Percentiles rank a stretch among this genome's conserved stretches.
These are phyloP conservation scores for Peromyscus polionotus DNA, from an alignment of 2,113 vertebrate genomes.

Conservation along the genomic window DNA sequence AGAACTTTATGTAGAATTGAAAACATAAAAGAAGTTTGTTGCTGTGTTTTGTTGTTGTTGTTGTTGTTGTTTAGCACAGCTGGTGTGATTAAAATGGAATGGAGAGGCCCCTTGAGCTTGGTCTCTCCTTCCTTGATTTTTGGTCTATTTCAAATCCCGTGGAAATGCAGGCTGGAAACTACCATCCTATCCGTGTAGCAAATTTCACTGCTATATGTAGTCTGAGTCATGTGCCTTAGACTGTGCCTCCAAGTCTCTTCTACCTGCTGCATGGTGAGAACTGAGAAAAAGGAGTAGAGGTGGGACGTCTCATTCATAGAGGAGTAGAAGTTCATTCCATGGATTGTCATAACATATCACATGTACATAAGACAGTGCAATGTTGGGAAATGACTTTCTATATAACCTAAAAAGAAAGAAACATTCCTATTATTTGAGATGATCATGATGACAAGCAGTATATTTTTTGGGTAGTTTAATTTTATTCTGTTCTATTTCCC, in stretches of 20 bases:
- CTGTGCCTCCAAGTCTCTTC: neutral
- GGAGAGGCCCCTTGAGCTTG: neutral
- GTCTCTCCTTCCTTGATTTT: neutral
- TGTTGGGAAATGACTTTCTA: conserved; percentile 14
- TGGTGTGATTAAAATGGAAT: neutral
- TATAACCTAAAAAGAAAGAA: conserved; percentile 8
- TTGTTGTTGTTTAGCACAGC: neutral
- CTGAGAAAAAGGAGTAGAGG: neutral
- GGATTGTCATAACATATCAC: neutral
- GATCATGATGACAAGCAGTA: neutral
- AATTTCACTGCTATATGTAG: neutral
- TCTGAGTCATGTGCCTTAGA: neutral
- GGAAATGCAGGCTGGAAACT: neutral
- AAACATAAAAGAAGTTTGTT: neutral
- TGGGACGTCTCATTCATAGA: neutral
- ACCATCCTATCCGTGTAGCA: neutral
- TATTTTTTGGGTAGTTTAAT: neutral
- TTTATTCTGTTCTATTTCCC: neutral
- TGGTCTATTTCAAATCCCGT: neutral
- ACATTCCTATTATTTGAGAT: neutral
- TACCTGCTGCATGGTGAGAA: neutral
- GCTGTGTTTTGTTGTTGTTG: neutral
- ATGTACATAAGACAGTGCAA: neutral
- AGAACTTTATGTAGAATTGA: neutral
- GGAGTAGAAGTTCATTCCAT: neutral